Evolutionary conservation across 2,888 invertebrate genomes (phyloP).

Genomic region (Ochropleura leucogaster): DNA sequence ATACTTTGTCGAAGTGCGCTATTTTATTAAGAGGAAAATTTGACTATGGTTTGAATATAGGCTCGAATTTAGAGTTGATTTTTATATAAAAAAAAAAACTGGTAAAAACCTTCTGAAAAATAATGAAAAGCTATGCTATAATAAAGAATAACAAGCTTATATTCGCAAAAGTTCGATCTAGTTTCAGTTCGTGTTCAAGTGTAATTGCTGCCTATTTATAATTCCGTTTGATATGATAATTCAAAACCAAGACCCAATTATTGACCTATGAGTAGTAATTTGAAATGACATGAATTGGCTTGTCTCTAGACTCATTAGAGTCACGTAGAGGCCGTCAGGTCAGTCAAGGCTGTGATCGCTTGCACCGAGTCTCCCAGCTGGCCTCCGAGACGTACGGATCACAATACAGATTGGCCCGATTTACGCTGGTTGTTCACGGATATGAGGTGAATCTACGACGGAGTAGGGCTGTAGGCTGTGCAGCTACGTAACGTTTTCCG

Average conservation of each 20-base stretch:
- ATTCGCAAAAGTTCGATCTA: not conserved
- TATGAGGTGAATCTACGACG: constrained; percentile 63
- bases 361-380: constrained; percentile 16
- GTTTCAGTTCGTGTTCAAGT: not conserved
- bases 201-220: not conserved
- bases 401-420: constrained; percentile 76
- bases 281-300: not conserved
- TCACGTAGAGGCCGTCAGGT: not conserved
- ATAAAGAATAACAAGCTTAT: not conserved
- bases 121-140: not conserved
- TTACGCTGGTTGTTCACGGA: constrained; percentile 70
- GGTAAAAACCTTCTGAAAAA: not conserved
- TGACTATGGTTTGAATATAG: not conserved
- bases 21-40: not conserved
- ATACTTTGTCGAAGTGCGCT: not conserved
- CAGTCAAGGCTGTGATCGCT: not conserved
- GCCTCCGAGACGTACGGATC: constrained; percentile 22
- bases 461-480: constrained; percentile 62
- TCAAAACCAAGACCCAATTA: not conserved
- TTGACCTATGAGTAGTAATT: not conserved
- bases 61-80: not conserved
- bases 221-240: constrained; percentile 4
- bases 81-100: not conserved
- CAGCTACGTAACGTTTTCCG: constrained; percentile 56
- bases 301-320: constrained; percentile 1